These are phyloP conservation scores for Chunga burmeisteri DNA, from an alignment of 2,113 vertebrate species.

Conservation along the genomic window DNA sequence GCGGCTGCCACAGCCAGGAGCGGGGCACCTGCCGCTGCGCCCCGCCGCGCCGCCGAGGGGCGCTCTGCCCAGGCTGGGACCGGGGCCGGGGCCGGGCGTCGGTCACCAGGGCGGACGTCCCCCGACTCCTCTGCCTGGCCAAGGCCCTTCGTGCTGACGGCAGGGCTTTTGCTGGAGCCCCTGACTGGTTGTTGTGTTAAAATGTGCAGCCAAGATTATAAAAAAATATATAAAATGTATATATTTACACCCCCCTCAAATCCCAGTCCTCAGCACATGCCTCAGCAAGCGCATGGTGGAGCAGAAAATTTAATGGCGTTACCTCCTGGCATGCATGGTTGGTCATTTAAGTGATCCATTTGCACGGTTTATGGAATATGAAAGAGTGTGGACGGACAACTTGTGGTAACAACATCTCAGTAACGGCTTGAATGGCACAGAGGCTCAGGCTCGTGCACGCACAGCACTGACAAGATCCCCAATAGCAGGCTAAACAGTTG, in stretches of 20 bases:
- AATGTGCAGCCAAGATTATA: neutral
- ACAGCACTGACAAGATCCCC: fast-evolving
- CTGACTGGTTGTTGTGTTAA: neutral
- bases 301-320: no score
- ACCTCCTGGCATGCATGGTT: fast-evolving
- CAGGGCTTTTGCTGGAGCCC: neutral
- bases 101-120: fast-evolving
- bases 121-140: fast-evolving
- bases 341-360: fast-evolving
- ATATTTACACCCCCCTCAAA: neutral
- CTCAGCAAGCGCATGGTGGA: fast-evolving
- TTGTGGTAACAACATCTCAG: neutral
- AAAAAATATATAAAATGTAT: neutral
- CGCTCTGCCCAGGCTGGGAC: neutral
- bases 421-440: neutral
- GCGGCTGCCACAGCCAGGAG: neutral
- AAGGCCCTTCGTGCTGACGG: fast-evolving
- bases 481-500: neutral
- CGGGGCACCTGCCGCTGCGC: neutral
- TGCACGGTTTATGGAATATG: fast-evolving
- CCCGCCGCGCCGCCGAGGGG: neutral
- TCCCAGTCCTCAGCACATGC: fast-evolving
- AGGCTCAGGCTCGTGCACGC: fast-evolving
- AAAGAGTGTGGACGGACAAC: neutral
- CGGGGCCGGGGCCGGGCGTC: neutral